phyloP scores from a whole-genome alignment of 2,888 invertebrate species.

The Sturmia bella region DNA sequence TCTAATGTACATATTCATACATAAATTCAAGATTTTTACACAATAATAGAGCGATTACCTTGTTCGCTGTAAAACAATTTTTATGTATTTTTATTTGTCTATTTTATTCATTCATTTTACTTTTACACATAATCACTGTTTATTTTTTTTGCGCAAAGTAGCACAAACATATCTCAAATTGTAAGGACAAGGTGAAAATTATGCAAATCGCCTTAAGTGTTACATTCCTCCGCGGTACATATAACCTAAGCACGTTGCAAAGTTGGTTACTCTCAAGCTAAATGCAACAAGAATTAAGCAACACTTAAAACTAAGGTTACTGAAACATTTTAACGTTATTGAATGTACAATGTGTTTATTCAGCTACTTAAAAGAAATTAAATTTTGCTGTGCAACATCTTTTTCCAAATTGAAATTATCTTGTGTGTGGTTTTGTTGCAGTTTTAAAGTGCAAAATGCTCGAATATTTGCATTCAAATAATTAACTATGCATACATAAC shows the following conservation, averaged over 20 bases:
- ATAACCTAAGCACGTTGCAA: no score
- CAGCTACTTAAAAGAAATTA: slow-evolving; percentile 1
- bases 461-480: slow-evolving; percentile 42
- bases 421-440: slow-evolving; percentile 35
- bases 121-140: background rate
- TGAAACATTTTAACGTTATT: background rate
- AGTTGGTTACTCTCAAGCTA: background rate
- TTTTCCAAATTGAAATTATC: slow-evolving; percentile 23
- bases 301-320: background rate
- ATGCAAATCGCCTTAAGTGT: background rate
- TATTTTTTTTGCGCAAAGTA: background rate
- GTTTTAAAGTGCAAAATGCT: slow-evolving; percentile 34
- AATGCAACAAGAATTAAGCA: background rate
- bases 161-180: slow-evolving; percentile 16
- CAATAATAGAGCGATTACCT: no score
- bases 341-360: no score
- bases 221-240: slow-evolving; percentile 1
- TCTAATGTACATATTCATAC: no score
- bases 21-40: no score
- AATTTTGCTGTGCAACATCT: slow-evolving; percentile 29
- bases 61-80: no score
- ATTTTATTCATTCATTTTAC: background rate
- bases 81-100: background rate
- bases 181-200: background rate
- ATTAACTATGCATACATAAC: slow-evolving; percentile 59